Evolutionary conservation across 2,797 vertebrate genomes (phyloP), one percentile per base, ranked within the genome.

Genomic region (Helostoma temminkii): DNA sequence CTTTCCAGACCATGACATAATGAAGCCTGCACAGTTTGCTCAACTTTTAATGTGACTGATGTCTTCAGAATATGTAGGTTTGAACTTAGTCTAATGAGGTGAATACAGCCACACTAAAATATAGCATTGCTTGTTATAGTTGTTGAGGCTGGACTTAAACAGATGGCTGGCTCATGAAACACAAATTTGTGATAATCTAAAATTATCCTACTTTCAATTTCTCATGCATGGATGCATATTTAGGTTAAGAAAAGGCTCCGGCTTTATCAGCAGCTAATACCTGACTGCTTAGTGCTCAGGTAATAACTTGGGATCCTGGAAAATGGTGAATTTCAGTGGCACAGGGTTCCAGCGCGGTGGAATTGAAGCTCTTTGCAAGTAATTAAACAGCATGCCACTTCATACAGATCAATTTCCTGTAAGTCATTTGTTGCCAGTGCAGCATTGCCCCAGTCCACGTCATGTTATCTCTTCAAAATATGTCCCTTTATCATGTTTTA

Each of bases 311-410:
- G 70, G 82, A 60, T 75, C 74, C 78, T 69, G 71, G 61, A 76
- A 84, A 90, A 84, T 36, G 70, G 69, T 58, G 73, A 85, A 45
- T 85, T 89, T 89, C 70, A 71, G 82, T 63, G 21, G 76, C 46
- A 34, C 62, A 50, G 74, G 70, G 81, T 89, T 89, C 75, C 83
- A 76, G 82, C 78, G 81, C 78, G 74, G 77, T 87, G 84, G 88
- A 91, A 89, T 88, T 84, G 83, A 87, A 89, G 82, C 82, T 90
- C 80, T 87, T 86, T 76, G 80, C 86, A 89, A 91, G 89, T 89
- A 90, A 91, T 93, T 93, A 93, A 92, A 91, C 90, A 90, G 87
- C 88, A 85, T 71, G 89, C 76, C 85, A 88, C 88, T 89, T 91
- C 89, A 89, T 86, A 89, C 84, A 73, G 83, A 89, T 85, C 81